phyloP scores from a whole-genome alignment of 2,113 vertebrate genomes.

The Pelusios castaneus region DNA sequence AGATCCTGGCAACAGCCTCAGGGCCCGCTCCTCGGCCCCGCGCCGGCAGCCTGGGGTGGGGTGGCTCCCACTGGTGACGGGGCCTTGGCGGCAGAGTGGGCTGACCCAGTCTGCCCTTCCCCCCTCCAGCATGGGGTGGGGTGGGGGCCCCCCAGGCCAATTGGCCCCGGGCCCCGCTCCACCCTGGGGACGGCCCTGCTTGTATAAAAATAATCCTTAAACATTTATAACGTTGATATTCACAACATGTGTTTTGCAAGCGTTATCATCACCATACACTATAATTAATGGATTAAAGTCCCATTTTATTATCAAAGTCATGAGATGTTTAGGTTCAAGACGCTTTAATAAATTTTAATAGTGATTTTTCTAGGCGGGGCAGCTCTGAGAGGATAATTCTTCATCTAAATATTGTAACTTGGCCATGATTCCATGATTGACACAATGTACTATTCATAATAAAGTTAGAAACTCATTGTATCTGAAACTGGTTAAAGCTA shows the following conservation, averaged over 20 bases:
- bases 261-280: background rate
- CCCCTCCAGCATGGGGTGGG: too few relatives aligned
- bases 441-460: background rate
- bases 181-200: too few relatives aligned
- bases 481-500: background rate
- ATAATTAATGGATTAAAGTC: background rate
- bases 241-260: background rate
- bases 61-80: too few relatives aligned
- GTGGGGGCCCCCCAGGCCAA: too few relatives aligned
- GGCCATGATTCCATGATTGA: background rate
- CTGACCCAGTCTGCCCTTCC: too few relatives aligned
- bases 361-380: background rate
- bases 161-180: too few relatives aligned
- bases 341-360: background rate
- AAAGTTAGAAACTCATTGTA: background rate
- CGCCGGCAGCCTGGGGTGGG: too few relatives aligned
- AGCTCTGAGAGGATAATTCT: background rate
- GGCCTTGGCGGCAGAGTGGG: too few relatives aligned
- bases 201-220: background rate
- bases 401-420: background rate
- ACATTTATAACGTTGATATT: accelerated
- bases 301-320: background rate
- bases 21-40: too few relatives aligned
- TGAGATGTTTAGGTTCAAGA: background rate
- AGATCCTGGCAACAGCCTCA: too few relatives aligned